Conservation (phyloP, 2,888 invertebrate species). For the Dinocampus coccinellae region DNA sequence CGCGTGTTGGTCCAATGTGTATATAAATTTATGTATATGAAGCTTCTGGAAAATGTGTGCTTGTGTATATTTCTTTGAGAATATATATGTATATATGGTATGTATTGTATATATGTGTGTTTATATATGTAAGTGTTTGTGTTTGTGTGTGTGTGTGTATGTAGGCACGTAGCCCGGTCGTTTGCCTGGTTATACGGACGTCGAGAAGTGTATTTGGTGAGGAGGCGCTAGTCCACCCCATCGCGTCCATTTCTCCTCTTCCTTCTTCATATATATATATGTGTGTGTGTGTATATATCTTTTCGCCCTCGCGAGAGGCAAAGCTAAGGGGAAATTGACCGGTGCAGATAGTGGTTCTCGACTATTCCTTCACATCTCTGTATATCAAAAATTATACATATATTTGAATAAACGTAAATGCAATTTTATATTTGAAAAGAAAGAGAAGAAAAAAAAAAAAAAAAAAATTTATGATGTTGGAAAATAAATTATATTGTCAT, state of each 20-base stretch:
- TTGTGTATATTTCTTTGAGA: constrained; percentile 7
- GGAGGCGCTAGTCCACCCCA: constrained; percentile 42
- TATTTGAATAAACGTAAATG: neutral
- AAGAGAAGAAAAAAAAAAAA: neutral
- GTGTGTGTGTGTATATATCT: neutral
- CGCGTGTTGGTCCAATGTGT: constrained; percentile 20
- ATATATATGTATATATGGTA: neutral
- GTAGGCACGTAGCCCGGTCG: constrained; percentile 30
- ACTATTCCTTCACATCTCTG: constrained; percentile 25
- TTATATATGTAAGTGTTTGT: neutral
- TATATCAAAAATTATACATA: neutral
- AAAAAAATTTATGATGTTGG: too few relatives aligned
- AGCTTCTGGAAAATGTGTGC: constrained; percentile 26
- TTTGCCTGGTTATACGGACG: constrained; percentile 33
- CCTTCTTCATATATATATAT: constrained; percentile 17
- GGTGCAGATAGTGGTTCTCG: constrained; percentile 62
- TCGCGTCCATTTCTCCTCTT: constrained; percentile 37
- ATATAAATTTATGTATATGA: constrained; percentile 30
- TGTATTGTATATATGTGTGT: constrained; percentile 6
- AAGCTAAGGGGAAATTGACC: constrained; percentile 67
- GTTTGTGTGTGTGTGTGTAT: constrained; percentile 13
- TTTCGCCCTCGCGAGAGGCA: constrained; percentile 55
- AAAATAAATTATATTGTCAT: too few relatives aligned
- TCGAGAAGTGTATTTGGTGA: constrained; percentile 33
- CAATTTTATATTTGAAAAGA: constrained; percentile 28